Evolutionary conservation across 2,113 vertebrate genomes (phyloP), one percentile per base, ranked within the genome.

Genomic region (Esox niger): DNA sequence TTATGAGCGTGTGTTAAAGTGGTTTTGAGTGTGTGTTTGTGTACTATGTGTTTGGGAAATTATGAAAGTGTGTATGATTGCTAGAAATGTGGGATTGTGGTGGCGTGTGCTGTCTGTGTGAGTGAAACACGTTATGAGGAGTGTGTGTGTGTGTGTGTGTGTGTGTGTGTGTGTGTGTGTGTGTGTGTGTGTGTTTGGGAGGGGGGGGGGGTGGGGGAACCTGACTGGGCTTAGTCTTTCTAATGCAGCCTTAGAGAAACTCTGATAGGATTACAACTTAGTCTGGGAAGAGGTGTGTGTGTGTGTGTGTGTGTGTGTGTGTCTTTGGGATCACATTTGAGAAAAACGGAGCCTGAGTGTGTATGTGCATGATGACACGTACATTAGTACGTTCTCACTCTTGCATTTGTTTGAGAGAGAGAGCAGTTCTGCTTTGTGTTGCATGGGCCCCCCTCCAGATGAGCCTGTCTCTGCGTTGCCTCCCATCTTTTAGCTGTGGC

Each of bases 391-490:
- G 57, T 64, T 73, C 75, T 78, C 82, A 72, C 69, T 56, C 13
- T 59, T 55, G 70, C 38, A 43, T 15, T 38, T 38, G 35, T 15
- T 38, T 38, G 35, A 15, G 35, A 4, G 35, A 38, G 5, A 43
- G 38, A 15, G n/a, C 13, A 2, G 13, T 17, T 43, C 11, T 43
- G 38, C 13, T 13, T 56, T 52, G 52, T 11, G 17, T 77, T 62
- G 60, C 6, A 9, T 25, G 60, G 70, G 77, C 62, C 60, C 59
- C 21, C 76, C 76, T 81, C 78, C 73, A 80, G 80, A 75, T 15
- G 54, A 83, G 80, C 74, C 62, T 79, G 81, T 78, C 81, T 70
- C 75, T 86, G n/a, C 85, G 88, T 88, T 87, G 79, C 75, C 70
- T 87, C 84, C 71, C 76, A 79, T 70, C 81, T 83, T 73, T 78